These are phyloP conservation scores for Hippolais icterina DNA, from an alignment of 2,113 vertebrate genomes.

Conservation along the genomic window DNA sequence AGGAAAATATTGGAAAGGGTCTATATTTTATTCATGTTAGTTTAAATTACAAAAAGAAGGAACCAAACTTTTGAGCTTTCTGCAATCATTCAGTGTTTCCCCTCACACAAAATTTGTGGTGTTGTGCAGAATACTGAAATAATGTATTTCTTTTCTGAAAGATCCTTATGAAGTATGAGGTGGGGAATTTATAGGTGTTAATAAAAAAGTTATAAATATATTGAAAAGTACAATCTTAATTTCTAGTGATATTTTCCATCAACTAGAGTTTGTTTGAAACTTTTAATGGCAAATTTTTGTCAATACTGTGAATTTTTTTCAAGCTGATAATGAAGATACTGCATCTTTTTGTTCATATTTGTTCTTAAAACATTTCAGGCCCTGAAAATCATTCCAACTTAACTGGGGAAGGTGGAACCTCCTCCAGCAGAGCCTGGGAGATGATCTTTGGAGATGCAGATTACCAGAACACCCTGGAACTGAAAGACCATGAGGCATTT, in stretches of 20 bases:
- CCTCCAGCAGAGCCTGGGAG: neutral
- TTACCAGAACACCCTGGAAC: neutral
- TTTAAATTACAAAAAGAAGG: neutral
- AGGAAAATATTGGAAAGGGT: neutral
- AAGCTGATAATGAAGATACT: neutral
- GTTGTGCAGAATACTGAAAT: neutral
- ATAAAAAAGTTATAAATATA: neutral
- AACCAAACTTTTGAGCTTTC: neutral
- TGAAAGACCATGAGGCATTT: neutral
- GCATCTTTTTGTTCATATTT: neutral
- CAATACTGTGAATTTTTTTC: neutral
- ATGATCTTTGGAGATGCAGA: neutral
- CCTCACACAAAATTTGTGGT: neutral
- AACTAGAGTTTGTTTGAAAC: neutral
- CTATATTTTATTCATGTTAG: neutral
- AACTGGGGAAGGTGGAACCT: neutral
- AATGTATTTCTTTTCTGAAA: neutral
- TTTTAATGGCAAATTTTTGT: neutral
- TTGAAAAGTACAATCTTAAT: neutral
- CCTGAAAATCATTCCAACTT: neutral
- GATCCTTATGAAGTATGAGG: neutral
- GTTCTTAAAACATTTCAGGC: conserved; percentile 27
- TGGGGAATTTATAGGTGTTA: neutral
- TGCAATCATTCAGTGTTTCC: neutral
- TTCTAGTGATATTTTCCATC: neutral